Conservation (phyloP, 2,888 invertebrate genomes). For the Trissolcus brochymenae region DNA sequence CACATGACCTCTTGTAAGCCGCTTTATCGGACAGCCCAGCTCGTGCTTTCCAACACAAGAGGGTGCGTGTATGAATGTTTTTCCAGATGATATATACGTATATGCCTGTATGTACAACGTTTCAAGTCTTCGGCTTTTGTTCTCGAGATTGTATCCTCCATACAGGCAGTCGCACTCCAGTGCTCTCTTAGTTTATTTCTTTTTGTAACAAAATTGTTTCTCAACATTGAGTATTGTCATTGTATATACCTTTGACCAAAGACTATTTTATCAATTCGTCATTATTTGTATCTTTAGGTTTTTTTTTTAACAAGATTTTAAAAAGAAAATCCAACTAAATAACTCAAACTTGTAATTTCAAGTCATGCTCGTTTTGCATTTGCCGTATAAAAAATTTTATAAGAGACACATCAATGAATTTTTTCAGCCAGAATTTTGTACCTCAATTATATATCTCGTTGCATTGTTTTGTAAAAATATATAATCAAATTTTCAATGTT, state of each 20-base stretch:
- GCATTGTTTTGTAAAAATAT: no score
- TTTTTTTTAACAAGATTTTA: no score
- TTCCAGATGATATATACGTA: conserved; percentile 34
- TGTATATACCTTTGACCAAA: not conserved
- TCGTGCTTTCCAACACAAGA: conserved; percentile 29
- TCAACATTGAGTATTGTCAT: not conserved
- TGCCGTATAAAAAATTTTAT: no score
- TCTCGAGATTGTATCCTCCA: conserved; percentile 7
- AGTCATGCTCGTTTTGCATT: no score
- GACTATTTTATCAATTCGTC: not conserved
- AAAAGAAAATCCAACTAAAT: no score
- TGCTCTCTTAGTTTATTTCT: not conserved
- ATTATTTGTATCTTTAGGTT: no score
- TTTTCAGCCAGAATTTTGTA: no score
- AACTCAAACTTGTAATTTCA: no score
- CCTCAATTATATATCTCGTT: no score
- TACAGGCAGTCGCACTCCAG: conserved; percentile 3
- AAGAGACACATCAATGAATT: no score
- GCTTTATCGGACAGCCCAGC: conserved; percentile 6
- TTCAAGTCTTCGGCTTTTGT: conserved; percentile 14
- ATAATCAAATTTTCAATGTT: no score
- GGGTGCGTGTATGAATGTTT: conserved; percentile 35
- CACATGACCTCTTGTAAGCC: conserved; percentile 32
- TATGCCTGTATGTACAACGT: conserved; percentile 35
- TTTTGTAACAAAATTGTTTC: conserved; percentile 1